Percentiles rank a stretch among this genome's conserved stretches.
Conservation (phyloP, 1,140 invertebrate species). For the Tetramorium simillimum region DNA sequence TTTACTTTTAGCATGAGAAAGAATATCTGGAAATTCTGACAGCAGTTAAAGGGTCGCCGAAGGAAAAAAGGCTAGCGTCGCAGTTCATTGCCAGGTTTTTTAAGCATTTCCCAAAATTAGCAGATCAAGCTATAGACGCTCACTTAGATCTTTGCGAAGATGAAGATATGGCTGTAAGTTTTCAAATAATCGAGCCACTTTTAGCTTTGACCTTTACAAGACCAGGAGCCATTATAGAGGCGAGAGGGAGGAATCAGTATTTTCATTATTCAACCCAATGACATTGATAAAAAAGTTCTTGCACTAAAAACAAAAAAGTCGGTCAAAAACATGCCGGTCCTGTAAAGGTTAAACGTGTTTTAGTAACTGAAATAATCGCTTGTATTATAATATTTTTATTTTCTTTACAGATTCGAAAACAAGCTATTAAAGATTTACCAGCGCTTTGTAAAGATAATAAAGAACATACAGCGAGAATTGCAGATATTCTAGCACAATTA, state of each 20-base stretch:
- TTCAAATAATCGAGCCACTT: constrained; percentile 3
- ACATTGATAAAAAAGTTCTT: too few relatives aligned
- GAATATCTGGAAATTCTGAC: constrained; percentile 95
- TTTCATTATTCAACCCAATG: too few relatives aligned
- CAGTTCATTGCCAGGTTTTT: constrained; percentile 98
- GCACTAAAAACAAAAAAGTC: too few relatives aligned
- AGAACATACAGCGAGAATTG: constrained; percentile 94
- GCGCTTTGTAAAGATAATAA: constrained; percentile 94
- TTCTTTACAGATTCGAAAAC: constrained; percentile 93
- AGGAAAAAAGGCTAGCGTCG: constrained; percentile 96
- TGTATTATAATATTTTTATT: constrained; percentile 13
- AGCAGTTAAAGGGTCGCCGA: constrained; percentile 93
- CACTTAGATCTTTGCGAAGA: constrained; percentile 98
- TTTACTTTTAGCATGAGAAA: constrained; percentile 92
- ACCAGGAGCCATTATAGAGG: too few relatives aligned
- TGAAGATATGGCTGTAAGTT: constrained; percentile 94
- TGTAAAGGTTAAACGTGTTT: neutral
- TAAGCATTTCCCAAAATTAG: constrained; percentile 94
- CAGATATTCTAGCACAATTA: constrained; percentile 96
- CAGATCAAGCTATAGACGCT: constrained; percentile 95
- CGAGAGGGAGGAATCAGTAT: too few relatives aligned
- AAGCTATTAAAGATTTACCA: constrained; percentile 97
- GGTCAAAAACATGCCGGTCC: too few relatives aligned
- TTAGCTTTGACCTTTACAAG: too few relatives aligned
- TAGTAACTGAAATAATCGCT: neutral